Evolutionary conservation across 2,113 vertebrate genomes (phyloP).

Genomic region (Bubo blakistoni): DNA sequence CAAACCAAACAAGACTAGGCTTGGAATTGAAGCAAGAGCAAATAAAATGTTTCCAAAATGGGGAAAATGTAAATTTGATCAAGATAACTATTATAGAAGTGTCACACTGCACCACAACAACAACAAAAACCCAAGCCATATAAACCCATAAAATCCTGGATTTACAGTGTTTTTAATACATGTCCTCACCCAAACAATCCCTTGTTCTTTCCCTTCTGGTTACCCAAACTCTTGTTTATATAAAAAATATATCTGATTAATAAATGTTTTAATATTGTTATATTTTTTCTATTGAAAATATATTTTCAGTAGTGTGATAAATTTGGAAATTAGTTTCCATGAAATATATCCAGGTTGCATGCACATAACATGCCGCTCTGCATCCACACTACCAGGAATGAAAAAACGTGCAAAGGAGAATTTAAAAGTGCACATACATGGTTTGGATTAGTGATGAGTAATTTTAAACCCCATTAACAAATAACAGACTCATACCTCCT

Average conservation of each 20-base stretch:
- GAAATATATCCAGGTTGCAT: slow-evolving; percentile 33
- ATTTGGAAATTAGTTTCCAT: slow-evolving; percentile 54
- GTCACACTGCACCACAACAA: not conserved
- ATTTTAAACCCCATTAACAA: slow-evolving; percentile 32
- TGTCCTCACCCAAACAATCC: not conserved
- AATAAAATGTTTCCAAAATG: not conserved
- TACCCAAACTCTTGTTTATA: slow-evolving; percentile 61
- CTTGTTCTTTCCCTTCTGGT: slow-evolving; percentile 47
- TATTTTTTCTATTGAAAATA: slow-evolving; percentile 67
- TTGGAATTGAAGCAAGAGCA: not conserved
- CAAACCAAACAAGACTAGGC: not conserved
- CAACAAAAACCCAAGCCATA: not conserved
- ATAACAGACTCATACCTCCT: slow-evolving; percentile 3
- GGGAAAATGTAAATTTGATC: not conserved
- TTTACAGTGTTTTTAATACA: not conserved
- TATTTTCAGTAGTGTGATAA: slow-evolving; percentile 65
- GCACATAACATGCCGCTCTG: slow-evolving; percentile 27
- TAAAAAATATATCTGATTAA: slow-evolving; percentile 77
- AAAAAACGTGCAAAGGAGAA: not conserved
- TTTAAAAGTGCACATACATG: not conserved
- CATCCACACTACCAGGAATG: slow-evolving; percentile 8
- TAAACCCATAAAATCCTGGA: slow-evolving; percentile 32
- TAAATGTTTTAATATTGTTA: slow-evolving; percentile 61
- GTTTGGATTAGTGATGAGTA: not conserved
- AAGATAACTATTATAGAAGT: not conserved